Evolutionary conservation across 2,113 vertebrate species (phyloP), one percentile per base, ranked within the genome.

Genomic region (Podarcis cretensis): DNA sequence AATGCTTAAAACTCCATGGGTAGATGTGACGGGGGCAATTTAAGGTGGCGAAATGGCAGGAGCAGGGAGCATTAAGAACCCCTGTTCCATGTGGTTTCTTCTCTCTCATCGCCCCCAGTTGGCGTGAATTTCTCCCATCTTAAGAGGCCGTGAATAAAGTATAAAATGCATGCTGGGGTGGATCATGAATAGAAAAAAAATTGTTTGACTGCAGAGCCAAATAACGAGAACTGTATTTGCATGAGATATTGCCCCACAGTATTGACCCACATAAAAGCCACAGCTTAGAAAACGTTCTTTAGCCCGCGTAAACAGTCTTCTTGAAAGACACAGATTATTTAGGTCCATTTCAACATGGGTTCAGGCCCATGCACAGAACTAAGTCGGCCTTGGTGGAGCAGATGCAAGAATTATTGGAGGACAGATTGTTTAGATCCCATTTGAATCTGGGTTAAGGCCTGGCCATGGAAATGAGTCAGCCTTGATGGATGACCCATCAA

Each of bases 321-420:
- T 54, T 83, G 87, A 71, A 35, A 82, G 81, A 91, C 35, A 48
- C 90, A 18, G 92, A 87, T 80, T 91, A 89, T 91, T 84, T 84
- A 90, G 68, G 48, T 48, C 48, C 48, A 48, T 54, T 54, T 54
- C 10, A 54, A 54, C 10, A 9, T 54, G 2, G 48, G 48, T 54
- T 54, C 48, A 12, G 48, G 48, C 48, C 48, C 2, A 54, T 54
- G 48, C 48, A 54, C 48, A 54, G 48, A 54, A 54, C 48, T 54
- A 54, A 2, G 48, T 54, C 9, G 48, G 9, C 48, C 48, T 54
- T 54, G 48, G 48, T 54, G 48, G 48, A 54, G 48, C 48, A 54
- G 48, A 0, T 54, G 48, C 10, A 12, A 54, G 48, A 10, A 54
- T 54, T 54, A 54, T 54, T 54, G 48, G 10, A 54, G 48, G 48